phyloP scores from a whole-genome alignment of 2,113 vertebrate genomes.

The Fukomys damarensis region DNA sequence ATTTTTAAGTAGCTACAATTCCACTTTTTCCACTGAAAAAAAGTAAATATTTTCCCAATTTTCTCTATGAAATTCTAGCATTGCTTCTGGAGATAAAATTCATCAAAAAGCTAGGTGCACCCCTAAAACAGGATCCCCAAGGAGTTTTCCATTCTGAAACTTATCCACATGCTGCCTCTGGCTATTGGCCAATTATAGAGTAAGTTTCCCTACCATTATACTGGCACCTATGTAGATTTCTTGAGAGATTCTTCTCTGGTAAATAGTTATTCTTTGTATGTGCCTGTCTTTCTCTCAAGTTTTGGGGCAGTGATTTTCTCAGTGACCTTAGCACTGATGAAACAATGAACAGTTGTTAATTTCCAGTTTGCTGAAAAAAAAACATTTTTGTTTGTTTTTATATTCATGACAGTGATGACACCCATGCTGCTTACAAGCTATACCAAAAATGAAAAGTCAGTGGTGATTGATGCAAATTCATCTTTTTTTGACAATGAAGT shows the following conservation, averaged over 20 bases:
- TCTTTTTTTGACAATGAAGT: neutral
- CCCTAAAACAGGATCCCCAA: neutral
- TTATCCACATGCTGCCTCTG: neutral
- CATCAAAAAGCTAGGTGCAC: neutral
- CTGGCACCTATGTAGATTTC: neutral
- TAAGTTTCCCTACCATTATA: neutral
- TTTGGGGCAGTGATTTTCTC: neutral
- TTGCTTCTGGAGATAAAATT: neutral
- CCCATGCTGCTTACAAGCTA: neutral
- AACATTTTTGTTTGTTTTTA: neutral
- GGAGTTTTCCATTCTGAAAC: neutral
- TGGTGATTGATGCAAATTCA: neutral
- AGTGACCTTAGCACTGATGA: neutral
- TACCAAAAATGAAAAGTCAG: neutral
- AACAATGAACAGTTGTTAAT: neutral
- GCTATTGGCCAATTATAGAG: neutral
- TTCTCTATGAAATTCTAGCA: neutral
- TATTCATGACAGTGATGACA: neutral
- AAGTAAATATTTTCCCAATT: neutral
- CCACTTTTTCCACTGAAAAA: neutral
- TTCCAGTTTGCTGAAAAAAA: neutral
- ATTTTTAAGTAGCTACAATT: neutral
- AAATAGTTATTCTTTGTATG: neutral
- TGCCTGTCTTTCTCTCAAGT: neutral
- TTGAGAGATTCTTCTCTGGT: neutral